Conservation (phyloP, 2,888 invertebrate species). For the Panzeria rudis region DNA sequence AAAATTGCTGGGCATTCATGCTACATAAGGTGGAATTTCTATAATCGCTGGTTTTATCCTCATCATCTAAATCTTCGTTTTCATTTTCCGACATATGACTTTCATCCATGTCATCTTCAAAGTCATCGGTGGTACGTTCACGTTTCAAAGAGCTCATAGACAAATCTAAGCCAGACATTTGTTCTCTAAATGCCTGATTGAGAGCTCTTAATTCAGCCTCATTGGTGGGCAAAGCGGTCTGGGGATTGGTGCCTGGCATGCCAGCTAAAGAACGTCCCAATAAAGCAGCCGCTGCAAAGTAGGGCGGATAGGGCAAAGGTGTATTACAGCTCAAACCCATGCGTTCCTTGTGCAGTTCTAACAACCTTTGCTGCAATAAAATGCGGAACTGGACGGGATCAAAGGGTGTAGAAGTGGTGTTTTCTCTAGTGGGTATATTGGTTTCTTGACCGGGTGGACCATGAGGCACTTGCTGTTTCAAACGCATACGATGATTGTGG, state of each 20-base stretch:
- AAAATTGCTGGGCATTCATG: conserved; percentile 67
- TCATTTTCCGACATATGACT: conserved; percentile 81
- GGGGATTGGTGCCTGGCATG: conserved; percentile 91
- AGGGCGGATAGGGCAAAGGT: conserved; percentile 90
- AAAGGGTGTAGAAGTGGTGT: conserved; percentile 90
- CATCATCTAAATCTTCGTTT: conserved; percentile 79
- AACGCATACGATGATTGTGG: conserved; percentile 99
- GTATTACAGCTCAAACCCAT: conserved; percentile 91
- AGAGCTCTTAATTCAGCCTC: conserved; percentile 85
- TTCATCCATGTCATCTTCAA: conserved; percentile 89
- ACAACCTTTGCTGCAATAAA: conserved; percentile 93
- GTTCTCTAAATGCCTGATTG: conserved; percentile 89
- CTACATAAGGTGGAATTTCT: conserved; percentile 57
- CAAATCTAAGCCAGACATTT: conserved; percentile 93
- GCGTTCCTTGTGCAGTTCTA: conserved; percentile 94
- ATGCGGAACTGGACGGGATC: conserved; percentile 96
- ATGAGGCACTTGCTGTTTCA: conserved; percentile 95
- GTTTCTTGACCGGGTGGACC: conserved; percentile 87
- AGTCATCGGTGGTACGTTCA: conserved; percentile 85
- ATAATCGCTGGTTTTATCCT: conserved; percentile 74
- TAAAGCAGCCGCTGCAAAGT: conserved; percentile 90
- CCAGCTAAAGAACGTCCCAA: conserved; percentile 85
- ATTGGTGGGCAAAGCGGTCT: conserved; percentile 87
- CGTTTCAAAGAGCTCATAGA: conserved; percentile 92
- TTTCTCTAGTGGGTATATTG: conserved; percentile 89